Conservation (phyloP, 2,113 vertebrate genomes). For the Bambusicola thoracicus region DNA sequence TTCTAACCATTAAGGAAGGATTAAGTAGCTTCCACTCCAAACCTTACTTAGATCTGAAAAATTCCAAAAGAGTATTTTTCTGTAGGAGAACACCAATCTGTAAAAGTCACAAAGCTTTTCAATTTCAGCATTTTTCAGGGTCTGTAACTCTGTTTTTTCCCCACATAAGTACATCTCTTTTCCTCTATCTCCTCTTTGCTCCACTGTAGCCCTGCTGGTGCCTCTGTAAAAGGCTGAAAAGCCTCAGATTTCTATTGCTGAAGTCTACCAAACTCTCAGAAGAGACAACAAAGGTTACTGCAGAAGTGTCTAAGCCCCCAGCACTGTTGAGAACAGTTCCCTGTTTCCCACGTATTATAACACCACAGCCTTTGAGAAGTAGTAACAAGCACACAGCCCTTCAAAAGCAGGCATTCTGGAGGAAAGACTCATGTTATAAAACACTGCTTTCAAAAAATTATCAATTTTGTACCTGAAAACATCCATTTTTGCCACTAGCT, state of each 20-base stretch:
- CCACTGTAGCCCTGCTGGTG: neutral
- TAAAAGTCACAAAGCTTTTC: neutral
- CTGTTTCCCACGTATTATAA: neutral
- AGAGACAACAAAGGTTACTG: neutral
- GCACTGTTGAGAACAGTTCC: neutral
- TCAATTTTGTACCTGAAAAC: neutral
- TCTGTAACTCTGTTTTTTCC: neutral
- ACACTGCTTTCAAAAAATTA: neutral
- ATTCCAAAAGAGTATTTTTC: neutral
- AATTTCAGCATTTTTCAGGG: neutral
- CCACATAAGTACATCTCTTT: neutral
- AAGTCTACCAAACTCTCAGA: neutral
- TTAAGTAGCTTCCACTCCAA: neutral
- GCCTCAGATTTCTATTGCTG: neutral
- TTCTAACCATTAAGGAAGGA: neutral
- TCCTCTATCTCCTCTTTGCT: neutral
- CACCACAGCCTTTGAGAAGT: neutral
- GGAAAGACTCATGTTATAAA: neutral
- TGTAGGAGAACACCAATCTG: neutral
- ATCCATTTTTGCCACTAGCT: neutral
- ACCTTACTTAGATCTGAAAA: neutral
- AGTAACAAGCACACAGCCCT: neutral
- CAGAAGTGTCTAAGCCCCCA: neutral
- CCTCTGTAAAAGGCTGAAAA: neutral
- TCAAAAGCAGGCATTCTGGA: neutral